phyloP scores from a whole-genome alignment of 1,140 invertebrate genomes.

The Zaprionus lachaisei region DNA sequence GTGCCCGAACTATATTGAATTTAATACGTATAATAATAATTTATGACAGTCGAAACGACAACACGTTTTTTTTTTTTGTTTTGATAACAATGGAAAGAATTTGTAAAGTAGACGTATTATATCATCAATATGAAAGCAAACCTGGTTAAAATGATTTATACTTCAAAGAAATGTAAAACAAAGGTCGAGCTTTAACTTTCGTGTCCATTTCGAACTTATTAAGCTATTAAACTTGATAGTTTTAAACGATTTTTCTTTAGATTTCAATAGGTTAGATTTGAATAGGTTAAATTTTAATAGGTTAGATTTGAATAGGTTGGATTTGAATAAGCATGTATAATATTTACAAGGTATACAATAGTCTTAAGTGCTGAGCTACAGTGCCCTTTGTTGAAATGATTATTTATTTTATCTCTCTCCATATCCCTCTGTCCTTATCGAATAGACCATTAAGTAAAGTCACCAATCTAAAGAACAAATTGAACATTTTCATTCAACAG shows the following conservation, averaged over 20 bases:
- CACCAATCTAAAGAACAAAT: conserved; percentile 26
- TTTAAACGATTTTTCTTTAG: not conserved
- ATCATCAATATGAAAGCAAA: too few species aligned
- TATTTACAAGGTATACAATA: not conserved
- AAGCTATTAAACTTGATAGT: not conserved
- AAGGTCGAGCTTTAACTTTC: too few species aligned
- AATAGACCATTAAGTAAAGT: not conserved
- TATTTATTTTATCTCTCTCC: not conserved
- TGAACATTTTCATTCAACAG: conserved; percentile 24
- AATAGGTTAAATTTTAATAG: too few species aligned
- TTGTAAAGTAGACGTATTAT: too few species aligned
- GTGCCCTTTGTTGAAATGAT: not conserved
- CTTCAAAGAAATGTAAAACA: too few species aligned
- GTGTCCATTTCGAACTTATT: too few species aligned
- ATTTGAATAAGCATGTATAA: too few species aligned
- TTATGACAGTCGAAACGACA: not conserved
- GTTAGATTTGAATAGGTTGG: too few species aligned
- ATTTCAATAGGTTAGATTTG: not conserved
- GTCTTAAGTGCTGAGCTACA: not conserved
- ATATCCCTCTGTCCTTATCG: not conserved
- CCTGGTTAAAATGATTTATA: too few species aligned
- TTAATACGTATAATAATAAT: not conserved
- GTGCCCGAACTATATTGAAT: not conserved
- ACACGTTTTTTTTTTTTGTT: not conserved
- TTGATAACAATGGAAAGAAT: too few species aligned